Evolutionary conservation across 2,797 vertebrate genomes (phyloP), one percentile per base, ranked within the genome.

Genomic region (Notolabrus celidotus): DNA sequence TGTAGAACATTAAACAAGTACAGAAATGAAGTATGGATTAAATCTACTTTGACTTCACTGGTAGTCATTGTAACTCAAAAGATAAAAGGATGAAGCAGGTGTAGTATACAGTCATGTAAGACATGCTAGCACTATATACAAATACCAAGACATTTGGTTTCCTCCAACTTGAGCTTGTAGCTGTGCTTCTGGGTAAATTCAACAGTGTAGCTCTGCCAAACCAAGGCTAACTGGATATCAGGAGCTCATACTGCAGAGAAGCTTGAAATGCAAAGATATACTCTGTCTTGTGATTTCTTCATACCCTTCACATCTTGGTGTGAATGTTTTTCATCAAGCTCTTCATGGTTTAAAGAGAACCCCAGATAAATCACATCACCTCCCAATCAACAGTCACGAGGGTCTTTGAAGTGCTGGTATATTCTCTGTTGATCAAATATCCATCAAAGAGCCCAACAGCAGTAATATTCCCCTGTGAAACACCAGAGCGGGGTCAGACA

Each of bases 371-470:
- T 74, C 49, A 2, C 7, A 29, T 34, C 42, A 31, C 8, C 17
- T 49, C 23, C 57, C 29, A 42, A 49, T 61, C 53, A 29, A 22
- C 46, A 19, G 31, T 36, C 1, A 1, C 29, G 50, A 54, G 36
- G 8, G 4, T 55, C 54, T 79, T 70, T 78, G 47, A 84, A 75
- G 74, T 51, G 14, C 4, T 3, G 2, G 55, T 47, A 3, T 29
- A 5, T 46, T 63, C 17, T 15, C 52, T 38, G 41, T 5, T 25
- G 51, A 41, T 70, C 0, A 72, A 67, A 49, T 20, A 25, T 11
- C 64, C 16, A 57, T 72, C 20, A 67, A 27, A 36, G 3, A 61
- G 16, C 23, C 12, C 29, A 4, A 47, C 59, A 45, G 7, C 38
- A 15, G 10, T 5, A 27, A 45, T 11, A 17, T 42, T 47, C 0